Conservation (phyloP, 92 coral and sea anemone genomes). For the Porites lobata region DNA sequence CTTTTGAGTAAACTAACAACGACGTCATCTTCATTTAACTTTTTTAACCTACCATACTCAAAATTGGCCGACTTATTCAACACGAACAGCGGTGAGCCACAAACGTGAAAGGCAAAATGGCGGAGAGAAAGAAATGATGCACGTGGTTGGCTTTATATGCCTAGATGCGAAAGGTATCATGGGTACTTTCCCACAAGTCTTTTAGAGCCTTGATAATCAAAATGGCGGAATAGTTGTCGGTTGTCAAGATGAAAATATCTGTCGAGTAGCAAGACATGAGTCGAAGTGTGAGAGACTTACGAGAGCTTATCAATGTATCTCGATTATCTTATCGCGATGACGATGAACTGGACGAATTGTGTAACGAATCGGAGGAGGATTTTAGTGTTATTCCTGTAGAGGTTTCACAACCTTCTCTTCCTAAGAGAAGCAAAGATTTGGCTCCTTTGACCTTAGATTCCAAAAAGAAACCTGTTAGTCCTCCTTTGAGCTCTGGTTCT, state of each 20-base stretch:
- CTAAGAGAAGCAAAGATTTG: constrained; percentile 61
- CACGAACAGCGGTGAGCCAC: constrained; percentile 99
- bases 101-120: constrained; percentile 72
- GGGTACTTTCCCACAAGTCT: constrained; percentile 33
- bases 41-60: constrained; percentile 78
- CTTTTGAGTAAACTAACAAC: not conserved
- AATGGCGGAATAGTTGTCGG: constrained; percentile 79
- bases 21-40: not conserved
- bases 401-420: constrained; percentile 75
- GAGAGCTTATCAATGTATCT: constrained; percentile 91
- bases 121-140: constrained; percentile 61
- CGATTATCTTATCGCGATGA: constrained; percentile 92
- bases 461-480: constrained; percentile 56
- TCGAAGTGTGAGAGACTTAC: constrained; percentile 90
- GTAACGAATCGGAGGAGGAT: constrained; percentile 39
- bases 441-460: constrained; percentile 32
- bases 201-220: constrained; percentile 39
- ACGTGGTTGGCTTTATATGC: constrained; percentile 70
- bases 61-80: constrained; percentile 99
- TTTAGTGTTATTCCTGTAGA: constrained; percentile 32
- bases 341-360: constrained; percentile 65
- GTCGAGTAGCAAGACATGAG: constrained; percentile 62
- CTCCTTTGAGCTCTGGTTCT: constrained; percentile 77
- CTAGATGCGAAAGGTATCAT: constrained; percentile 45
- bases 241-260: constrained; percentile 3